Evolutionary conservation across 2,888 invertebrate genomes (phyloP).

Genomic region (Slavum lentiscoides): DNA sequence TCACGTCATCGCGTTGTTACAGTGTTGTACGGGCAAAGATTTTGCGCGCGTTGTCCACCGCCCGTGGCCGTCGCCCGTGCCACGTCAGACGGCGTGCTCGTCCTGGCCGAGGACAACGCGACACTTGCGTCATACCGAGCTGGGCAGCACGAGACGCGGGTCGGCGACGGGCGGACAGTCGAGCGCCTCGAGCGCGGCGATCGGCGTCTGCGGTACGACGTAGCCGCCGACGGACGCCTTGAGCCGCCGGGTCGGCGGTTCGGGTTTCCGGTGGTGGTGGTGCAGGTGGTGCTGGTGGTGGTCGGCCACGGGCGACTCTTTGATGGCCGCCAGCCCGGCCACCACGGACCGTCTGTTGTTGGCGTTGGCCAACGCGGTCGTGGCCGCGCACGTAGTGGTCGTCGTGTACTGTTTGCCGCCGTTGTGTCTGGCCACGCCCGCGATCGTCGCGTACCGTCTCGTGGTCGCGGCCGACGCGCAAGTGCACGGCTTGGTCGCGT

Average conservation of each 20-base stretch:
- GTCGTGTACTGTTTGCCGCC: conserved; percentile 42
- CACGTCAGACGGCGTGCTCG: conserved; percentile 45
- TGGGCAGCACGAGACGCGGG: conserved; percentile 36
- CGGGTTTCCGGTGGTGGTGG: conserved; percentile 21
- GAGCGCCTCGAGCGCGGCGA: conserved; percentile 44
- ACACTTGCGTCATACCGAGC: conserved; percentile 51
- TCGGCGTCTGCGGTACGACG: conserved; percentile 44
- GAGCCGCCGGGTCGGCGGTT: conserved; percentile 15
- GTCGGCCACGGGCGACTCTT: background rate
- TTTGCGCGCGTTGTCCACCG: no score
- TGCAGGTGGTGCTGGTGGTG: background rate
- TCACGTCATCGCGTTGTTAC: no score
- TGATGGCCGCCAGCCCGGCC: conserved; percentile 29
- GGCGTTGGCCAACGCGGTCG: conserved; percentile 6
- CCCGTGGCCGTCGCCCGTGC: no score
- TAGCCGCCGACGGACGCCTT: conserved; percentile 49
- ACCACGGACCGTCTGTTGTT: conserved; percentile 3
- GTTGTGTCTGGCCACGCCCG: conserved; percentile 45
- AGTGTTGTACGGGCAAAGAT: no score
- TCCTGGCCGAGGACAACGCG: conserved; percentile 49
- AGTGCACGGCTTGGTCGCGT: conserved; percentile 45
- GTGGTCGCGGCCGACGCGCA: conserved; percentile 38
- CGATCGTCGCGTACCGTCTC: conserved; percentile 49
- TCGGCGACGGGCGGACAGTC: conserved; percentile 44
- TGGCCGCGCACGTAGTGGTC: background rate